Evolutionary conservation across 2,888 invertebrate genomes (phyloP), one percentile per base, ranked within the genome.

Genomic region (Mythimna impura): DNA sequence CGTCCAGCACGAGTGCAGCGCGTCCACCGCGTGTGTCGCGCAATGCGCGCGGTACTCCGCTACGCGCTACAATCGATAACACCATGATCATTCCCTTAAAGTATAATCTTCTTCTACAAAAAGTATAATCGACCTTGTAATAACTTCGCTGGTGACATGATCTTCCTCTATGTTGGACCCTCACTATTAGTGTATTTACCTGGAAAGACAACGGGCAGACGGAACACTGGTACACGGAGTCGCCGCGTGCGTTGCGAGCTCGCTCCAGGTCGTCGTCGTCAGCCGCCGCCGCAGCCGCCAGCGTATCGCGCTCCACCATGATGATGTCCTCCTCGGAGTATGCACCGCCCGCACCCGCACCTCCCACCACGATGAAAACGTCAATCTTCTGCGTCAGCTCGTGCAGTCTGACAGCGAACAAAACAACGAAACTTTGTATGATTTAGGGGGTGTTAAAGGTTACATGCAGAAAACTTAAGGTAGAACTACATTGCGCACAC

Each of bases 241-340:
- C 94, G 0, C 95, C 95, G 12, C 92, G 86, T 1, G 94, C 92
- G 78, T 94, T 93, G 52, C 89, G 84, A 0, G 90, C 93, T 5
- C 91, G 88, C 76, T 94, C 92, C 64, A 92, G 82, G 43, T 93
- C 94, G 55, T 91, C 93, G 40, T 91, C 92, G 80, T 94, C 95
- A 0, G 93, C 93, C 0, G 91, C 92, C 0, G 92, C 90, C 0
- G 94, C 95, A 0, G 93, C 93, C 0, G 93, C 93, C 66, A 95
- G 82, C 0, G 94, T 94, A 3, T 91, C 93, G 7, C 92, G 90
- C 75, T 95, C 95, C 80, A 96, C 96, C 94, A 94, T 94, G 62
- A 96, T 95, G 64, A 96, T 94, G 76, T 96, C 96, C 73, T 95
- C 94, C 78, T 95, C 95, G 66, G 90, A 93, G 81, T 96, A 96